Conservation (phyloP, 2,888 invertebrate genomes). For the Diarsia rubi region DNA sequence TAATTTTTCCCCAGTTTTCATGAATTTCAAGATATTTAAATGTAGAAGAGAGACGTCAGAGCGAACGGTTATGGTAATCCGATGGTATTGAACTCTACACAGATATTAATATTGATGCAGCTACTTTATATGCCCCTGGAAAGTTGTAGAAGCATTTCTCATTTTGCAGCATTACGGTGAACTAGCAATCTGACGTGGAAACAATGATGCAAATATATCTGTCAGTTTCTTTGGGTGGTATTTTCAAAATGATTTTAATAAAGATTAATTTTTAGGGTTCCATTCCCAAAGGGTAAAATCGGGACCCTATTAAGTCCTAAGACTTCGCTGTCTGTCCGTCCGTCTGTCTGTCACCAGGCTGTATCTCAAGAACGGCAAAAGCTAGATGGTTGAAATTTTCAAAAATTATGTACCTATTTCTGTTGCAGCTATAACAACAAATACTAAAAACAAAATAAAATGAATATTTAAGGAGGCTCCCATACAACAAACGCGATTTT, state of each 20-base stretch:
- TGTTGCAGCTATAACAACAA: too few relatives aligned
- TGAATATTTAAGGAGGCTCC: too few relatives aligned
- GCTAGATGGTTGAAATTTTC: too few relatives aligned
- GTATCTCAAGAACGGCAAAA: too few relatives aligned
- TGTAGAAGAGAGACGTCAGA: slow-evolving; percentile 74
- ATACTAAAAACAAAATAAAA: too few relatives aligned
- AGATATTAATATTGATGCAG: slow-evolving; percentile 59
- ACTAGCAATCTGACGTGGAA: slow-evolving; percentile 21
- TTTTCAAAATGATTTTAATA: neutral
- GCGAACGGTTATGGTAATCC: slow-evolving; percentile 77
- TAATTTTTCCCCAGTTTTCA: slow-evolving; percentile 66
- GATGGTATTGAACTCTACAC: slow-evolving; percentile 72
- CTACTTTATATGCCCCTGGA: slow-evolving; percentile 44
- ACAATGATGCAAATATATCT: slow-evolving; percentile 17
- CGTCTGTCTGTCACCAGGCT: too few relatives aligned
- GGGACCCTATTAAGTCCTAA: too few relatives aligned
- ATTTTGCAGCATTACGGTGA: slow-evolving; percentile 43
- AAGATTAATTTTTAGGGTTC: too few relatives aligned
- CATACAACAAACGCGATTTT: too few relatives aligned
- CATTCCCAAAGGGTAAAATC: too few relatives aligned
- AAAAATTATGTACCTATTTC: too few relatives aligned
- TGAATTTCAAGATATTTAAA: slow-evolving; percentile 77
- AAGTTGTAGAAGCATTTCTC: slow-evolving; percentile 48
- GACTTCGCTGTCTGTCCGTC: too few relatives aligned
- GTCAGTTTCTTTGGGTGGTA: neutral